A percentile compares a stretch with the other conserved stretches of the same genome.
Evolutionary conservation across 2,888 invertebrate genomes (phyloP).

Genomic region (Eugnorisma glareosa): DNA sequence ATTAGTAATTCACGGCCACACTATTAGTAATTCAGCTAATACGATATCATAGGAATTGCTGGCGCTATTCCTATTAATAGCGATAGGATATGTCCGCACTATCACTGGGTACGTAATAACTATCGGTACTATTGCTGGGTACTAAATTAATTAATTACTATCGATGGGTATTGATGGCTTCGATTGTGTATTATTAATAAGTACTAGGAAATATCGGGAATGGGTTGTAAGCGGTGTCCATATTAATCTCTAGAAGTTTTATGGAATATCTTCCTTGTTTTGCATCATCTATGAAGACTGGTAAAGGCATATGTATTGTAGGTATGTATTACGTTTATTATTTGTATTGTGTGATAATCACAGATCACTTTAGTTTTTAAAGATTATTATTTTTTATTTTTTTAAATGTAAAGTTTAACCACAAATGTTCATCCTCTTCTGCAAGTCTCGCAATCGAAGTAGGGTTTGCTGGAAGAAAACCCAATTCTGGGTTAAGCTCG

Average conservation of each 20-base stretch:
- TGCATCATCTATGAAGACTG: neutral
- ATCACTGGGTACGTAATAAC: constrained; percentile 29
- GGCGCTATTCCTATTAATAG: constrained; percentile 62
- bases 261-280: neutral
- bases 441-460: no score
- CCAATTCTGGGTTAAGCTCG: no score
- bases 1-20: neutral
- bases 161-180: constrained; percentile 39
- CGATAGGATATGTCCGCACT: constrained; percentile 47
- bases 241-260: neutral
- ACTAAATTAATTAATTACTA: constrained; percentile 32
- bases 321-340: no score
- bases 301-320: no score
- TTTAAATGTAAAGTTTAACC: no score
- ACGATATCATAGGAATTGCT: constrained; percentile 52
- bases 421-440: no score
- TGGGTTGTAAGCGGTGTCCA: neutral
- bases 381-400: no score
- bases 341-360: no score
- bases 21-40: constrained; percentile 17
- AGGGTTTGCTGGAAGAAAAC: no score
- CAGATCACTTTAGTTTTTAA: no score
- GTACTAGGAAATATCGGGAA: constrained; percentile 26
- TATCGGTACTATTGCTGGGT: constrained; percentile 25
- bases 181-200: constrained; percentile 29